These are phyloP conservation scores for Epizoanthus stellaris DNA, from an alignment of 92 coral and sea anemone species.

Conservation along the genomic window DNA sequence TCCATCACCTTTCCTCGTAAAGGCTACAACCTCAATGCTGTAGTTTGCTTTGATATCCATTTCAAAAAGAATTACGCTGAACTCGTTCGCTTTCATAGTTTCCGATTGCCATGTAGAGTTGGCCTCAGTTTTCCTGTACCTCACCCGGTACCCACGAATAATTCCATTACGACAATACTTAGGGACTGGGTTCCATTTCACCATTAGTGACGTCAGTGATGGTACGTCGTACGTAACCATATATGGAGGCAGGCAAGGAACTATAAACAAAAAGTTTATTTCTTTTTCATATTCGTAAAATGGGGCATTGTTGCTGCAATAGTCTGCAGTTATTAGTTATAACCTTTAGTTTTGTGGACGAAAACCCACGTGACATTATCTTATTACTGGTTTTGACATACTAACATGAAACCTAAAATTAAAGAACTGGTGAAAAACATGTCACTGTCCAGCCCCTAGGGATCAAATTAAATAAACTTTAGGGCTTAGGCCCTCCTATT, in stretches of 20 bases:
- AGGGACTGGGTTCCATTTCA: constrained; percentile 65
- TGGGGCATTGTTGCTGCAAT: neutral
- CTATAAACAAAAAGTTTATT: constrained; percentile 19
- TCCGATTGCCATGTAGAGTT: constrained; percentile 25
- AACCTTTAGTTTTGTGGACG: too few species aligned
- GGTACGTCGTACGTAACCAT: constrained; percentile 67
- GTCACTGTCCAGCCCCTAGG: too few species aligned
- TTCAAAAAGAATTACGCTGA: constrained; percentile 45
- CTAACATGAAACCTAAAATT: too few species aligned
- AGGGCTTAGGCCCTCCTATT: too few species aligned
- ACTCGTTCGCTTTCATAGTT: constrained; percentile 51
- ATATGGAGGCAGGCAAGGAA: constrained; percentile 74
- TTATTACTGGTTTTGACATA: too few species aligned
- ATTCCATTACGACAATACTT: constrained; percentile 70
- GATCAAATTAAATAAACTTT: too few species aligned
- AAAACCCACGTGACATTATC: too few species aligned
- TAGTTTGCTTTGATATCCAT: constrained; percentile 72
- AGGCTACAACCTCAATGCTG: constrained; percentile 68
- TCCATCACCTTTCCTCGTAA: constrained; percentile 82
- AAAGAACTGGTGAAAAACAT: too few species aligned
- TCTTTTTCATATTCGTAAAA: neutral
- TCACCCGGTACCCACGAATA: constrained; percentile 72
- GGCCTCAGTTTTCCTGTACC: constrained; percentile 52
- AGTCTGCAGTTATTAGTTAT: neutral
- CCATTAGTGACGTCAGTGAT: constrained; percentile 25